These are phyloP conservation scores for Drosophila truncata DNA, from an alignment of 1,140 invertebrate species.

Conservation along the genomic window DNA sequence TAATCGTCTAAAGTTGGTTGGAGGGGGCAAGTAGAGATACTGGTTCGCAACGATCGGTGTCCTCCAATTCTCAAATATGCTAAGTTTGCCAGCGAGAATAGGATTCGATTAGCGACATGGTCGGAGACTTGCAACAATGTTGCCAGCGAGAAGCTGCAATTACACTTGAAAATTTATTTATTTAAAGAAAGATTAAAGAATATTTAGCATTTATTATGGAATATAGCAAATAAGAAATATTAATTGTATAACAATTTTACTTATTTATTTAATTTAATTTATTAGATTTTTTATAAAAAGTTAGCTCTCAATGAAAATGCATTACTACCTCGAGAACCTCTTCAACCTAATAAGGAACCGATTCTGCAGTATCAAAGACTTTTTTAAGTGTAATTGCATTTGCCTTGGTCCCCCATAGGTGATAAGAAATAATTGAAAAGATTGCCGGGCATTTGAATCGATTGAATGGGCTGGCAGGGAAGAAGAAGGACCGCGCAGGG, in stretches of 20 bases:
- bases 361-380: too few relatives aligned
- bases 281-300: too few relatives aligned
- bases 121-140: constrained; percentile 54
- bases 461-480: constrained; percentile 38
- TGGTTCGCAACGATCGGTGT: constrained; percentile 6
- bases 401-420: constrained; percentile 45
- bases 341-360: too few relatives aligned
- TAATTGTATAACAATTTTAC: too few relatives aligned
- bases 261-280: too few relatives aligned
- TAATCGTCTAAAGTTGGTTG: constrained; percentile 38
- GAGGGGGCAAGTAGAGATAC: constrained; percentile 48
- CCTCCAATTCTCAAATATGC: constrained; percentile 53
- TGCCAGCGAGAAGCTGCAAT: constrained; percentile 26
- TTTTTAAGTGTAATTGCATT: constrained; percentile 31
- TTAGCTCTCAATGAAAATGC: not conserved
- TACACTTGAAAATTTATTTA: not conserved
- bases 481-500: constrained; percentile 38
- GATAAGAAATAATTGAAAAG: constrained; percentile 83
- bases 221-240: too few relatives aligned
- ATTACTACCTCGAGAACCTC: not conserved
- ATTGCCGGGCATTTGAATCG: constrained; percentile 77
- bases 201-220: too few relatives aligned
- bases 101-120: constrained; percentile 52
- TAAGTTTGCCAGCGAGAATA: constrained; percentile 31
- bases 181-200: not conserved